Evolutionary conservation across 2,113 vertebrate species (phyloP), one percentile per base, ranked within the genome.

Genomic region (Nothoprocta perdicaria): DNA sequence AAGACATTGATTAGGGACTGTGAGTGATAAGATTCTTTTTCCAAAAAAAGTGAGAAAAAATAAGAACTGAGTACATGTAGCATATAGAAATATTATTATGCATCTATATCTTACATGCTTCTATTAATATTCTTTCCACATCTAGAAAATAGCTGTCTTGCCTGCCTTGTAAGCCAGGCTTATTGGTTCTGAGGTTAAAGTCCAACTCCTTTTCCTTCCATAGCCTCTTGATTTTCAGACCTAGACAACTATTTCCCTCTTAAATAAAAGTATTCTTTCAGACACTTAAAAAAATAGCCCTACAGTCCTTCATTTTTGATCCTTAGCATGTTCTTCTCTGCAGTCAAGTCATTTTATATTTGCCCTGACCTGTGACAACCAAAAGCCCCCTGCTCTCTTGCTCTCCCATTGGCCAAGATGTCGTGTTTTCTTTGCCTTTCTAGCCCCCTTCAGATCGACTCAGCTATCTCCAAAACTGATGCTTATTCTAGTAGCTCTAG

Each of bases 1-100:
- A 90, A 96, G 62, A 93, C 2, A 82, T 2, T 60, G 41, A 92
- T 90, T 88, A 82, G 55, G 78, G 24, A 89, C 43, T 62, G 41
- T 21, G 48, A 21, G 40, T 91, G 82, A 67, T 29, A 60, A 66
- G 29, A 79, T 58, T 45, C 50, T 15, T 67, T 62, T 74, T 38
- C 16, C 9, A 76, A 38, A 58, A 82, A 35, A 55, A 38, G 6
- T 46, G 24, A 84, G 60, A 79, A 90, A 57, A 14, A 0, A n/a
- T 65, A 21, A 84, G 57, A 58, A 84, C 35, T 23, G 26, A 76
- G 4, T 8, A 16, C n/a, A 50, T 45, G 33, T 12, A 79, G 14
- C 22, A 41, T 29, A 45, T 1, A 2, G 9, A 45, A 62, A 14
- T 12, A 68, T 61, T 22, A 31, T 55, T 31, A 57, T 10, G 29